Percentiles rank a stretch among this genome's conserved stretches.
Evolutionary conservation across 2,797 vertebrate genomes (phyloP).

Genomic region (Otus scops): DNA sequence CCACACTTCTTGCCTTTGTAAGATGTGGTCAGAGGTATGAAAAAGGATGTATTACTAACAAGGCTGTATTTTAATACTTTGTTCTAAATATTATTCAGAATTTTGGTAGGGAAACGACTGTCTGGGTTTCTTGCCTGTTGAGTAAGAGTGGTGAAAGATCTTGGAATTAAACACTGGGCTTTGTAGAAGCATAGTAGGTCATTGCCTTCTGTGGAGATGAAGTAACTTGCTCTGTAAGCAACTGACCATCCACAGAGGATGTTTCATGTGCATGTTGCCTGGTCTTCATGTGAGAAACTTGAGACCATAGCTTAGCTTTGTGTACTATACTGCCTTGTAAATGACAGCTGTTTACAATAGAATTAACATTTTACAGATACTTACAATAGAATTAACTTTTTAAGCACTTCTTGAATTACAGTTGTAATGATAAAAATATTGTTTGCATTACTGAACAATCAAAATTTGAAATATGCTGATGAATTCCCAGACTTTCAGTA

Average conservation of each 20-base stretch:
- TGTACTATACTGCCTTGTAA: neutral
- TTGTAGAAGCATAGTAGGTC: neutral
- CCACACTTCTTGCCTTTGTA: neutral
- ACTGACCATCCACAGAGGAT: neutral
- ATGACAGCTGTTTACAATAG: neutral
- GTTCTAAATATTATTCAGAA: neutral
- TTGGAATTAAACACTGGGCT: neutral
- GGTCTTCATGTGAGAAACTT: neutral
- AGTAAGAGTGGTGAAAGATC: neutral
- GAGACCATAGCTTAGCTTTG: neutral
- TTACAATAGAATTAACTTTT: neutral
- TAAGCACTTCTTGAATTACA: neutral
- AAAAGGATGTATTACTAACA: neutral
- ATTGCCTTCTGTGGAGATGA: neutral
- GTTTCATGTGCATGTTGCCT: neutral
- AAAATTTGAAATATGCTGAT: neutral
- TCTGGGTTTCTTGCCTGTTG: neutral
- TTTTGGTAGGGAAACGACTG: neutral
- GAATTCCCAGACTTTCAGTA: neutral
- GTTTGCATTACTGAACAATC: neutral
- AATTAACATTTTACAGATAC: neutral
- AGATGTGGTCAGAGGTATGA: neutral
- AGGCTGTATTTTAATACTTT: neutral
- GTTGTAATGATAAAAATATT: neutral
- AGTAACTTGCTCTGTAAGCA: neutral